Evolutionary conservation across 2,888 invertebrate species (phyloP).

Genomic region (Dermolepida albohirtum): DNA sequence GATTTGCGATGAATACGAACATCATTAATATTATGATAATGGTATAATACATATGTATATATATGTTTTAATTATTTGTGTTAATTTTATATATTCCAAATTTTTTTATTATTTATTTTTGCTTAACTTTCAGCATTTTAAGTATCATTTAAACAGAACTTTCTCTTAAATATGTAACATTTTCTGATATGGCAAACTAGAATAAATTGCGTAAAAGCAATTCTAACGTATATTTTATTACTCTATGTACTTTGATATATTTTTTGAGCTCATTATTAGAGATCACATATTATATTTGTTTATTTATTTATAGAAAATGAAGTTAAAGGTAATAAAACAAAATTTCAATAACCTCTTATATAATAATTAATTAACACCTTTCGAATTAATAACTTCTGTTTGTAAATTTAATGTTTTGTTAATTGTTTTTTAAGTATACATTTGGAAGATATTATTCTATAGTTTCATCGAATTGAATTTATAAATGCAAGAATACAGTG

Average conservation of each 20-base stretch:
- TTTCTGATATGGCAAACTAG: too few relatives aligned
- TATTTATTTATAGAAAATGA: not conserved
- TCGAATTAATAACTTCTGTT: not conserved
- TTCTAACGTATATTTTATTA: not conserved
- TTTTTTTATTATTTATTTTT: conserved; percentile 15
- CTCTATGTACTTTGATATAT: too few relatives aligned
- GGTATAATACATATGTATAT: not conserved
- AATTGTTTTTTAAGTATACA: too few relatives aligned
- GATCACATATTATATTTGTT: too few relatives aligned
- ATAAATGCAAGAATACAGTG: not conserved
- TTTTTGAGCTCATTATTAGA: too few relatives aligned
- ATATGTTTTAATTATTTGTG: not conserved
- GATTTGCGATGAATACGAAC: conserved; percentile 52
- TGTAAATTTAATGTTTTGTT: not conserved
- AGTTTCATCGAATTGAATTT: too few relatives aligned
- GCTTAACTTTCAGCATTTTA: not conserved
- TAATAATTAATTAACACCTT: not conserved
- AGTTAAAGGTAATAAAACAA: not conserved
- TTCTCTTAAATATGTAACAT: too few relatives aligned
- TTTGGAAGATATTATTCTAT: too few relatives aligned
- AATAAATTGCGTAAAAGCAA: too few relatives aligned
- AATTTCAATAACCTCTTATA: too few relatives aligned
- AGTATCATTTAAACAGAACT: not conserved
- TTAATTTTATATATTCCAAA: not conserved
- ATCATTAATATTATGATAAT: conserved; percentile 4